A percentile compares a stretch with the other conserved stretches of the same genome.
Conservation (phyloP, 2,888 invertebrate species). For the Cephus rjabovi region DNA sequence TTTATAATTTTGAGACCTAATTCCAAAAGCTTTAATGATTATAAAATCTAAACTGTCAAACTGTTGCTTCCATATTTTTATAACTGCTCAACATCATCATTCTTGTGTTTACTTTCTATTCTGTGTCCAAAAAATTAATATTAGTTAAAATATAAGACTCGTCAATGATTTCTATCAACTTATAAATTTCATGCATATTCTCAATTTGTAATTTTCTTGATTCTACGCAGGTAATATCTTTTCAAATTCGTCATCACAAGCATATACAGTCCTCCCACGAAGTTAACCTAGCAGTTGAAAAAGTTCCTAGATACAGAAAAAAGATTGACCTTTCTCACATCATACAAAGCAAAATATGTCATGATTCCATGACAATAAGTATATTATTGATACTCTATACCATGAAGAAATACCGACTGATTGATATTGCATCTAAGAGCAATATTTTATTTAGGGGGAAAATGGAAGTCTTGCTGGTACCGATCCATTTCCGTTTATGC, state of each 20-base stretch:
- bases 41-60: background rate
- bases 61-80: background rate
- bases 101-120: background rate
- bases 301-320: background rate
- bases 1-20: background rate
- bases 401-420: background rate
- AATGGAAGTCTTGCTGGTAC: background rate
- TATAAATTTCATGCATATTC: background rate
- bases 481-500: background rate
- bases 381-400: background rate
- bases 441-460: background rate
- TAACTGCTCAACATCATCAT: background rate
- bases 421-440: background rate
- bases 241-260: background rate
- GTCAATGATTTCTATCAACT: background rate
- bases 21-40: background rate
- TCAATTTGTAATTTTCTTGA: background rate
- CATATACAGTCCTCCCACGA: background rate
- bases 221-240: background rate
- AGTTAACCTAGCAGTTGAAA: background rate
- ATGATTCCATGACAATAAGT: background rate
- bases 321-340: background rate
- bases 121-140: background rate
- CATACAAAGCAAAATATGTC: background rate
- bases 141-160: background rate